A percentile compares a stretch with the other conserved stretches of the same genome.
Conservation (phyloP, 1,140 invertebrate genomes). For the Rhyzopertha dominica region DNA sequence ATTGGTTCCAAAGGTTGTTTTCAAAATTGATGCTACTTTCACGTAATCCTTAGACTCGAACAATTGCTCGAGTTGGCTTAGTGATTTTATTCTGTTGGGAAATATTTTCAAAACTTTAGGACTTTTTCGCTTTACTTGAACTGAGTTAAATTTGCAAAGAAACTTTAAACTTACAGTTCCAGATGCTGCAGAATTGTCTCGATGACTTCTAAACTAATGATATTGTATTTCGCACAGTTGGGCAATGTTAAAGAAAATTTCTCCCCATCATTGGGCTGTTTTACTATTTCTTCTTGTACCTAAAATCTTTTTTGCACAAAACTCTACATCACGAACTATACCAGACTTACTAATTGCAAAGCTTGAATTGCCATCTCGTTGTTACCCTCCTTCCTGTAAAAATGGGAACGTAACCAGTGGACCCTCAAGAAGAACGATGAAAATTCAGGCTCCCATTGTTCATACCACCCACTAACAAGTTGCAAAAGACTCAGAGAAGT, state of each 20-base stretch:
- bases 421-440: constrained; percentile 46
- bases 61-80: constrained; percentile 53
- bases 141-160: background rate
- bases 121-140: background rate
- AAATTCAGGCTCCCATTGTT: constrained; percentile 45
- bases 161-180: constrained; percentile 42
- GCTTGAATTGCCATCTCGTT: constrained; percentile 48
- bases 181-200: constrained; percentile 50
- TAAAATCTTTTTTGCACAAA: constrained; percentile 22
- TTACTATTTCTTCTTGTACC: constrained; percentile 44
- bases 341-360: constrained; percentile 43
- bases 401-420: constrained; percentile 52
- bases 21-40: constrained; percentile 60
- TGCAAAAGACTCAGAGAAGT: constrained; percentile 32
- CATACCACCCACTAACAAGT: constrained; percentile 43
- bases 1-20: constrained; percentile 48
- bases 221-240: constrained; percentile 51
- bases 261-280: constrained; percentile 34
- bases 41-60: constrained; percentile 58
- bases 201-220: constrained; percentile 44
- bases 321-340: constrained; percentile 6
- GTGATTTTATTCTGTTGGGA: constrained; percentile 49
- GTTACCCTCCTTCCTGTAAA: constrained; percentile 50
- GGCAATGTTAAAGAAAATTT: constrained; percentile 45
- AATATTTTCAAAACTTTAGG: background rate